Base-by-base conservation (phyloP, 2,888 invertebrate species). In the Exocentrus adspersus region DNA sequence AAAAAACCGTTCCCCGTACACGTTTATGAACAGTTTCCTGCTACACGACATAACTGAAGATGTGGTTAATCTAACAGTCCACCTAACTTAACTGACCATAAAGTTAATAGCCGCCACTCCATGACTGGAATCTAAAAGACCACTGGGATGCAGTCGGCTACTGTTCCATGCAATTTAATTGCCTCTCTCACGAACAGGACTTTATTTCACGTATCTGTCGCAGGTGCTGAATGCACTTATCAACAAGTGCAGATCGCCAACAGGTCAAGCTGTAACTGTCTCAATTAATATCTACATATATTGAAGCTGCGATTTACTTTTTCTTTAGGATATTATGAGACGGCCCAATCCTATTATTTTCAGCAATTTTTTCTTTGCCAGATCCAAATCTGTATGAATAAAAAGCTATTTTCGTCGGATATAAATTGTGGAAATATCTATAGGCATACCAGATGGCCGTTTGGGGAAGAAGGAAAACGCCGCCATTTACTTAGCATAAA, bases 41-140 rank as follows among this genome's bases (percentile, higher is more conserved):
- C 28, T 54, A 43, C 42, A 43, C 42, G 54, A 54, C 37, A 43
- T 37, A 54, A 54, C 43, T 54, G 43, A 54, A 43, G 43, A 52
- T 52, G 52, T 45, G 52, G 45, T 32, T 52, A 37, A 60, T 52
- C 60, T 60, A 60, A 52, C 52, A 60, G 52, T 52, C 45, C 20
- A 43, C 51, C 51, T 59, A 59, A 51, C 51, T 20, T 60, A 60
- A 60, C 52, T 50, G 60, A 12, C 45, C 60, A 60, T 52, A 43
- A 60, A 60, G 9, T 54, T 54, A 54, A 54, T 54, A 12, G 54
- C 43, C 12, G 37, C 24, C 21, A 10, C 14, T 41, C 14, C 43
- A 42, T 54, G 54, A 28, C 54, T 24, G 43, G 54, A 54, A 54
- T 43, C 43, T n/a, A 43, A 37, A 54, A 54, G 42, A 28, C 12